These are phyloP conservation scores for Amaurobius ferox DNA, from an alignment of 2,888 invertebrate genomes.

Conservation along the genomic window DNA sequence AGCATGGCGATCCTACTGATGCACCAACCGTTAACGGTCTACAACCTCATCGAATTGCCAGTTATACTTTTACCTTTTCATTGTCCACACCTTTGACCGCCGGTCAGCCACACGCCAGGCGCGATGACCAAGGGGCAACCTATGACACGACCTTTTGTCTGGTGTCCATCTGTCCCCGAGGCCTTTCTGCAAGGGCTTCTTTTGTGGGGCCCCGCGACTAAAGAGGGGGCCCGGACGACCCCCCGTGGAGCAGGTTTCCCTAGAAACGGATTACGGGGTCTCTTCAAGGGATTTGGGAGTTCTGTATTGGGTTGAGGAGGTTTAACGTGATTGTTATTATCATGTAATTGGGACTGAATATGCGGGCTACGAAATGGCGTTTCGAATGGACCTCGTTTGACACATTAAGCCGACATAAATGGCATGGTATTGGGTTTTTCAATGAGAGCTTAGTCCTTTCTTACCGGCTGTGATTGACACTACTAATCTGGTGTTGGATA, in stretches of 20 bases:
- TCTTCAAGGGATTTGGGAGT: conserved; percentile 16
- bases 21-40: conserved; percentile 31
- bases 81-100: conserved; percentile 20
- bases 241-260: not conserved
- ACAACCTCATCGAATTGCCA: conserved; percentile 22
- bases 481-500: not conserved
- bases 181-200: not conserved
- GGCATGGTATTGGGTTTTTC: not conserved
- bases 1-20: not conserved
- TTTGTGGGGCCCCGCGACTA: not conserved
- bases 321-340: conserved; percentile 58
- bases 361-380: conserved; percentile 7
- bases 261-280: not conserved
- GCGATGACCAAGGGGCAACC: conserved; percentile 56
- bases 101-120: conserved; percentile 54
- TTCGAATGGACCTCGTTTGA: not conserved
- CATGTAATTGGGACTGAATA: conserved; percentile 52
- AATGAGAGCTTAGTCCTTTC: not conserved
- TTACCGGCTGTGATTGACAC: not conserved
- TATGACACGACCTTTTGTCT: conserved; percentile 56
- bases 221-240: not conserved
- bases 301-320: conserved; percentile 19
- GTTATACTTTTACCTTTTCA: not conserved
- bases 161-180: conserved; percentile 15
- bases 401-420: not conserved